These are phyloP conservation scores for Halcyon malimbica DNA, from an alignment of 2,113 vertebrate species.

Conservation along the genomic window DNA sequence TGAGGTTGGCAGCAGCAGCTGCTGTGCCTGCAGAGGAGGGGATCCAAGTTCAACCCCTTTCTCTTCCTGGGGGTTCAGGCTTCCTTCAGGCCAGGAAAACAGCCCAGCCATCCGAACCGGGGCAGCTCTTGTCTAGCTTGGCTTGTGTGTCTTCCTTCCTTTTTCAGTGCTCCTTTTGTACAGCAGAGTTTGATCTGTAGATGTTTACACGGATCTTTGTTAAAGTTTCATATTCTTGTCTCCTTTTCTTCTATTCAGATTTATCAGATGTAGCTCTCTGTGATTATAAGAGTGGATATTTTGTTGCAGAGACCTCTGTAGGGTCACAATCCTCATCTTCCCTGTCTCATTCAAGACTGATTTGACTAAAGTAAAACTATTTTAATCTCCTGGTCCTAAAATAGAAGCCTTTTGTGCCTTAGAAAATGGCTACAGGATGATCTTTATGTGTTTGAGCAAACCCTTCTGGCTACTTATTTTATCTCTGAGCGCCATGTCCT, in stretches of 20 bases:
- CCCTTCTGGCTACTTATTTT: not conserved
- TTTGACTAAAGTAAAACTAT: conserved; percentile 55
- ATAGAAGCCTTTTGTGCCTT: conserved; percentile 10
- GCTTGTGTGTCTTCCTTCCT: not conserved
- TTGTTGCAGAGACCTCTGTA: not conserved
- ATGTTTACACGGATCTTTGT: not conserved
- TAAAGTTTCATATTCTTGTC: conserved; percentile 1
- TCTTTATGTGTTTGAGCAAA: not conserved
- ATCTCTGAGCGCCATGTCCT: fast-evolving
- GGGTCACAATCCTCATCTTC: not conserved
- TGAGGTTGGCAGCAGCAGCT: not conserved
- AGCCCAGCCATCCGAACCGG: not conserved
- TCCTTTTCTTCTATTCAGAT: conserved; percentile 6
- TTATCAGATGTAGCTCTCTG: not conserved
- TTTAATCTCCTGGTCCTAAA: conserved; percentile 50
- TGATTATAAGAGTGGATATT: not conserved
- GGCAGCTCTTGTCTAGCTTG: not conserved
- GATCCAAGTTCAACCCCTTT: not conserved
- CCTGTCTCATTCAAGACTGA: not conserved
- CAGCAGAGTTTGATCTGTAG: not conserved
- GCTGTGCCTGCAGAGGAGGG: not conserved
- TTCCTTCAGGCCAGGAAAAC: not conserved
- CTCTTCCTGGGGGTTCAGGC: fast-evolving
- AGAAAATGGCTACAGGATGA: conserved; percentile 30
- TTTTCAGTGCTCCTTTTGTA: not conserved